phyloP scores from a whole-genome alignment of 2,888 invertebrate genomes.

The Acrobasis suavella region DNA sequence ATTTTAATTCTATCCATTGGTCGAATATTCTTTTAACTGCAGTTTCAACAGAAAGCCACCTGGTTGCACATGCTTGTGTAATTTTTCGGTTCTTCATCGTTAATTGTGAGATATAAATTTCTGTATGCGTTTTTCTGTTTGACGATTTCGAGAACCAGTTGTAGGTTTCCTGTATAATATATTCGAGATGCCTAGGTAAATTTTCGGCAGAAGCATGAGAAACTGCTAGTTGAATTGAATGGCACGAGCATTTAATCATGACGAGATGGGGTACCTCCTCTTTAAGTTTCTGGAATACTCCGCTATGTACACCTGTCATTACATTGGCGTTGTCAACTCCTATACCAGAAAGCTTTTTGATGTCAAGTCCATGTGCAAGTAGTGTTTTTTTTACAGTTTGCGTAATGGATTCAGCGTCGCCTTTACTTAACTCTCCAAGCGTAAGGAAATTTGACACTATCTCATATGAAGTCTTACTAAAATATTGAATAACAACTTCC shows the following conservation, averaged over 20 bases:
- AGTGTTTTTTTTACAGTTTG: constrained; percentile 28
- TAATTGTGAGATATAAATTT: constrained; percentile 34
- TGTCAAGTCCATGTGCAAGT: no score
- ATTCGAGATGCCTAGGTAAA: constrained; percentile 45
- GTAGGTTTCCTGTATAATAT: constrained; percentile 37
- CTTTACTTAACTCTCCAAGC: constrained; percentile 24
- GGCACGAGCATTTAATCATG: constrained; percentile 49
- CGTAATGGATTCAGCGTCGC: constrained; percentile 30
- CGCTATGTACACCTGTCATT: constrained; percentile 47
- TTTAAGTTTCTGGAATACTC: constrained; percentile 46
- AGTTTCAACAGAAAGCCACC: constrained; percentile 38
- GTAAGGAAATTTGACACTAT: constrained; percentile 29
- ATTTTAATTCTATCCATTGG: constrained; percentile 30
- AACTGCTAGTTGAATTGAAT: constrained; percentile 42
- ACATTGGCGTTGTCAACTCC: constrained; percentile 51
- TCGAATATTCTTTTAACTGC: constrained; percentile 35
- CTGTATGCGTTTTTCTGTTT: constrained; percentile 30
- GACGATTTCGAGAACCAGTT: constrained; percentile 43
- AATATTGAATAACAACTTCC: constrained; percentile 31
- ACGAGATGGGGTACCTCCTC: constrained; percentile 39
- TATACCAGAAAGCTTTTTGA: constrained; percentile 34
- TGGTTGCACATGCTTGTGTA: constrained; percentile 36
- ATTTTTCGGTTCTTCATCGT: constrained; percentile 39
- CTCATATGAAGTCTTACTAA: constrained; percentile 26
- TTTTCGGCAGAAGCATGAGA: constrained; percentile 30